Base-by-base conservation (phyloP, 2,113 vertebrate species). In the Sminthopsis crassicaudata region DNA sequence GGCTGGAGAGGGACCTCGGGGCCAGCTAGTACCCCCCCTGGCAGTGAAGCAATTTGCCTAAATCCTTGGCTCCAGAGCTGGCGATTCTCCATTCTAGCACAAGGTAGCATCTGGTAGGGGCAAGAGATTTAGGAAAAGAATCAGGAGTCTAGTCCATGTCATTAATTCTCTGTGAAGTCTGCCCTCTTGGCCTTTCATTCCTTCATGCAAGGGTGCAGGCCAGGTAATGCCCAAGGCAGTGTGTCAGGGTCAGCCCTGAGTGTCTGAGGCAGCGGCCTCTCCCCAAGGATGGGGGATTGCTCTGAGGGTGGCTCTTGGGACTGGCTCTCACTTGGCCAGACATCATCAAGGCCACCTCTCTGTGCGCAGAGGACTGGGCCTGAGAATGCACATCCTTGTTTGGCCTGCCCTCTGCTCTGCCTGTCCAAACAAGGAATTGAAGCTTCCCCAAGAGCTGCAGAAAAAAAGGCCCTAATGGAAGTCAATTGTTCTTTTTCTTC, bases 391-490 rank as follows among this genome's bases (percentile, higher is more conserved):
- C 92, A 90, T 42, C 42, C 95, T 55, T 94, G n/a, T 96, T 96
- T 95, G 93, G 90, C 94, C 30, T 84, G 92, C 96, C 92, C 89
- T 96, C 30, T 2, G 23, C 97, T 94, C 90, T 94, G 2, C 96
- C 95, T 97, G 92, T 96, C 96, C 97, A 96, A 97, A 94, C 46
- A 50, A 88, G 95, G 94, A 92, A 93, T 76, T 94, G 93, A 92
- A 93, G 46, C 57, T 92, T 96, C 97, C 92, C 24, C 8, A 94
- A 93, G 95, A 97, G 89, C 93, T 95, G 55, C 91, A 8, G 12
- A 97, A 84, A 67, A 60, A 84, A 42, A 92, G 92, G 92, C 92
- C 88, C 95, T 97, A 96, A 97, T 96, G 97, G 97, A 97, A 97
- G 96, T 96, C 94, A 91, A 92, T 88, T 93, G 89, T 93, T 95